Base-by-base conservation (phyloP, 2,113 vertebrate genomes). In the Hippoglossus stenolepis region DNA sequence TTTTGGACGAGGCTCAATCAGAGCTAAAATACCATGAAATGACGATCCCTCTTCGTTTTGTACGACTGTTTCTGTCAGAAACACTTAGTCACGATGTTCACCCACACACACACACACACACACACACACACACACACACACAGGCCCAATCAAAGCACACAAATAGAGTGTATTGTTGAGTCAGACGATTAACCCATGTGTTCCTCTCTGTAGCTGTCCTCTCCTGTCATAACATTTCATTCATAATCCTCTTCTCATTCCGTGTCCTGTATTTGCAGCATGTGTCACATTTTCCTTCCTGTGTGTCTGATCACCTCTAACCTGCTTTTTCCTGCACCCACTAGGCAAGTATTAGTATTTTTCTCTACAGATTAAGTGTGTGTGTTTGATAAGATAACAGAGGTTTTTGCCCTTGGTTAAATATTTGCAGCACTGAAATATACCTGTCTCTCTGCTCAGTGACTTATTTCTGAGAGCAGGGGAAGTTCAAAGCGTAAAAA, bases 141-240 rank as follows among this genome's bases (percentile, higher is more conserved):
- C 4, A 11, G 0, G 13, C 31, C 18, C 5, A 40, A 21, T 23
- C 31, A 38, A 65, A 47, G 12, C 53, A 18, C 28, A 20, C 26
- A 75, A 70, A 18, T 8, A 35, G 31, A 47, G 12, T 31, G 28
- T 5, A 47, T 47, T 47, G 45, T 17, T 47, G 45, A 47, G 24
- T 65, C 49, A 75, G 24, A 70, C 38, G 69, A 59, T 78, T 54
- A 65, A 35, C 40, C 75, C 9, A 15, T 43, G 38, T 12, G 38
- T 4, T 74, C 23, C 43, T 69, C 28, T 63, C 15, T 40, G 38
- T 40, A 11, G 38, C 66, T 56, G 59, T 31, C 28, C 28, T 31
- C 28, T 31, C 28, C 5, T 31, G 28, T 49, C 53, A 58, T 38
- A 67, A 56, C 38, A 8, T 35, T 54, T 45, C 43, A 15, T 49